Conservation (phyloP, 1,140 invertebrate species). For the Sycobia sp. region DNA sequence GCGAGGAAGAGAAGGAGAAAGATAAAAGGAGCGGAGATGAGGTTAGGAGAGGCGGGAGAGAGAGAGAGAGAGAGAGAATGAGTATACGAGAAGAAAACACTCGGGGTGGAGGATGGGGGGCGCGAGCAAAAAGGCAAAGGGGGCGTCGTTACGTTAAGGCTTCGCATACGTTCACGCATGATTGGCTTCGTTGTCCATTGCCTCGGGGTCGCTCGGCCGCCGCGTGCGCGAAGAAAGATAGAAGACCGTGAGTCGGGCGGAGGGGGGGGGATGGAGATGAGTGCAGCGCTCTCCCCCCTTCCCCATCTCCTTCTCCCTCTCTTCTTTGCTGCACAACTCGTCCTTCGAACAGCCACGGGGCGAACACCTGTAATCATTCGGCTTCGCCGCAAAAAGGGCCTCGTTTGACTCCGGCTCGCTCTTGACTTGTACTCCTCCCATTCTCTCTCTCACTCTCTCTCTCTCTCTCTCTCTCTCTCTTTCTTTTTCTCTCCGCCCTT, state of each 20-base stretch:
- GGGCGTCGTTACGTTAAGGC: conserved; percentile 8
- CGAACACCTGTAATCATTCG: conserved; percentile 29
- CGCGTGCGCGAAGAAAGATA: background rate
- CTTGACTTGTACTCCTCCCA: background rate
- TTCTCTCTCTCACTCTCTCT: background rate
- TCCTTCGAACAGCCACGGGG: background rate
- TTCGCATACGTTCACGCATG: conserved; percentile 20
- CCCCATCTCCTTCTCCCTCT: background rate
- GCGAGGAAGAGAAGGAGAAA: background rate
- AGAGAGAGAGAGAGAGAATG: background rate
- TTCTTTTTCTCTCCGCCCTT: background rate
- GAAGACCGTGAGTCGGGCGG: background rate
- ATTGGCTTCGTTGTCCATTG: conserved; percentile 16
- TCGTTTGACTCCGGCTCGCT: conserved; percentile 18
- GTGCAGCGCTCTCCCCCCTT: background rate
- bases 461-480: background rate
- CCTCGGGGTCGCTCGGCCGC: conserved; percentile 5
- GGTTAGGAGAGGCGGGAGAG: background rate
- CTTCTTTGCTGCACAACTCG: background rate
- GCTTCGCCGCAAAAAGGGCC: conserved; percentile 12
- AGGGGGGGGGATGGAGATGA: background rate
- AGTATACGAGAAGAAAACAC: conserved; percentile 7
- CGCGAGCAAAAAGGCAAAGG: too few relatives aligned
- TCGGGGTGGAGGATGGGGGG: background rate
- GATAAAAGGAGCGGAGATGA: too few relatives aligned